Evolutionary conservation across 2,113 vertebrate species (phyloP).

Genomic region (Ciconia stormi): DNA sequence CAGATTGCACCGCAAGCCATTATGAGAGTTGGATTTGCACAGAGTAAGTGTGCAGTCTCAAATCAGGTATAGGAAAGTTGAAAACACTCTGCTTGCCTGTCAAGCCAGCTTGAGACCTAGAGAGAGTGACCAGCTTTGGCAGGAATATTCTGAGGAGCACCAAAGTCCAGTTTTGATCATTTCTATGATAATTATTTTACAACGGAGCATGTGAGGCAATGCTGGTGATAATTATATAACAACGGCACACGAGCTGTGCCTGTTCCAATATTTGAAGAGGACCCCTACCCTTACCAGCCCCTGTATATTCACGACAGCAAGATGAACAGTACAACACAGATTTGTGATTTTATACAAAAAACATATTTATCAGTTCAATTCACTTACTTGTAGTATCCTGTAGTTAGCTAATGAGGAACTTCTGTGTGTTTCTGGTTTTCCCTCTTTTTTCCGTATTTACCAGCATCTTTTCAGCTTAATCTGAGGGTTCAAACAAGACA

Average conservation of each 20-base stretch:
- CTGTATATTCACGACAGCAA: not conserved
- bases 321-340: not conserved
- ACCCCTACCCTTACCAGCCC: not conserved
- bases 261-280: not conserved
- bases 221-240: not conserved
- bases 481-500: not conserved
- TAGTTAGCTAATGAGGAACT: not conserved
- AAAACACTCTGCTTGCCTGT: not conserved
- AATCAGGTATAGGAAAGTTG: not conserved
- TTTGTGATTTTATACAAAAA: not conserved
- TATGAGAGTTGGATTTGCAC: not conserved
- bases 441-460: not conserved
- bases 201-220: not conserved
- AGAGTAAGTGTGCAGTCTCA: not conserved
- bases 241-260: not conserved
- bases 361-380: not conserved
- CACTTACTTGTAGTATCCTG: not conserved
- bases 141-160: not conserved
- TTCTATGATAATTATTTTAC: not conserved
- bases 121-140: not conserved
- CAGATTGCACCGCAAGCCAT: not conserved
- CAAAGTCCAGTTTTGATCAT: not conserved
- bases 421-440: not conserved
- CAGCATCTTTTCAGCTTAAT: not conserved
- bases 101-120: not conserved